phyloP scores from a whole-genome alignment of 37 sponge, comb jelly and placozoan genomes.

The Halisarca cf. caerulea region DNA sequence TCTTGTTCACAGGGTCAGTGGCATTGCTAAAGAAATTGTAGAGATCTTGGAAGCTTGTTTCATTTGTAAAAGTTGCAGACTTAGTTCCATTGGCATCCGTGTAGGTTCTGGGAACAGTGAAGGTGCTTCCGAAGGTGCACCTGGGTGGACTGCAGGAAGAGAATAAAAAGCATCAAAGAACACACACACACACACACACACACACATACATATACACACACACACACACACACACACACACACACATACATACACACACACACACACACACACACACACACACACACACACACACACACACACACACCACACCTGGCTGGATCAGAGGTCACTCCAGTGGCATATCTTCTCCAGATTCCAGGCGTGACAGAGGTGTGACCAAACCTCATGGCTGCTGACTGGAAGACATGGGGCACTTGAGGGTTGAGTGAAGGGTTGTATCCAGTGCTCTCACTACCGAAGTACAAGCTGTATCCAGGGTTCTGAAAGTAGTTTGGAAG shows the following conservation, averaged over 20 bases:
- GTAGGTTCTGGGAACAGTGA: background rate
- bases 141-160: background rate
- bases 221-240: no score
- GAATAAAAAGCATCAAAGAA: background rate
- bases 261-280: background rate
- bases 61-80: background rate
- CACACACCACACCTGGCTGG: background rate
- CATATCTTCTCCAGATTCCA: conserved; percentile 76
- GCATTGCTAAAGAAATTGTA: background rate
- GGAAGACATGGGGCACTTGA: conserved; percentile 88
- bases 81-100: background rate
- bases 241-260: no score
- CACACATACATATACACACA: no score
- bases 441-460: conserved; percentile 34
- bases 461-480: conserved; percentile 68
- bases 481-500: conserved; percentile 17
- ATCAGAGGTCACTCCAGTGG: background rate
- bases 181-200: no score
- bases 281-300: background rate
- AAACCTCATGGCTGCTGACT: conserved; percentile 95
- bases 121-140: background rate
- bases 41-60: background rate
- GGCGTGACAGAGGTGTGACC: conserved; percentile 95
- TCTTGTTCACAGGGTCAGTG: background rate
- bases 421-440: conserved; percentile 89